These are phyloP conservation scores for Cephus rjabovi DNA, from an alignment of 2,888 invertebrate species.

Conservation along the genomic window DNA sequence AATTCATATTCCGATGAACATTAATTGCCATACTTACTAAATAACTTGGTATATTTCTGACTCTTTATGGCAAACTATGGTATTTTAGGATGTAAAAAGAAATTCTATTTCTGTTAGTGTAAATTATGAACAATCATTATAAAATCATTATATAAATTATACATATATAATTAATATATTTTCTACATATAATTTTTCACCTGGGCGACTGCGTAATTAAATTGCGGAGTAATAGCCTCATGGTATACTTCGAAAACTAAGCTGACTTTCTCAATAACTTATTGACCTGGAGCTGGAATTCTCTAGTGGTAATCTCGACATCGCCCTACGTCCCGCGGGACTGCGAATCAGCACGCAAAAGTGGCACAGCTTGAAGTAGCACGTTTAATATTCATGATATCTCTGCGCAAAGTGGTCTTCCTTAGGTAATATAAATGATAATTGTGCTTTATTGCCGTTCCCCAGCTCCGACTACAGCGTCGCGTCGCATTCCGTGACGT, in stretches of 20 bases:
- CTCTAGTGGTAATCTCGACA: neutral
- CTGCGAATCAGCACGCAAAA: neutral
- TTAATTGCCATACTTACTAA: too few relatives aligned
- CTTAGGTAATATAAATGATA: conserved; percentile 50
- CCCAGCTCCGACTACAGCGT: conserved; percentile 18
- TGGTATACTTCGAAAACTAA: neutral
- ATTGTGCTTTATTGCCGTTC: conserved; percentile 46
- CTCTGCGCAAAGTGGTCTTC: conserved; percentile 39
- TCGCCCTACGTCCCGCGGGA: neutral
- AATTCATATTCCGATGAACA: too few relatives aligned
- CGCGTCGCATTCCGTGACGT: conserved; percentile 28
- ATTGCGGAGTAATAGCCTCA: neutral
- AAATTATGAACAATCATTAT: too few relatives aligned
- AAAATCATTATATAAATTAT: too few relatives aligned
- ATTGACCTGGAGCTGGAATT: neutral
- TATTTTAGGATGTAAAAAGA: too few relatives aligned
- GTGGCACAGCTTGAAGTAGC: conserved; percentile 2
- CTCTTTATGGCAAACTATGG: too few relatives aligned
- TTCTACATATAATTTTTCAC: too few relatives aligned
- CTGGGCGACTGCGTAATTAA: neutral
- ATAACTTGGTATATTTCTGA: too few relatives aligned
- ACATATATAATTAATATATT: too few relatives aligned
- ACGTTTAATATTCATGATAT: conserved; percentile 46
- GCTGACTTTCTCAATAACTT: neutral
- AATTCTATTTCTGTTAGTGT: too few relatives aligned